These are phyloP conservation scores for Imbricaverruca yamaguchii DNA, from an alignment of 2,888 invertebrate genomes.

Conservation along the genomic window DNA sequence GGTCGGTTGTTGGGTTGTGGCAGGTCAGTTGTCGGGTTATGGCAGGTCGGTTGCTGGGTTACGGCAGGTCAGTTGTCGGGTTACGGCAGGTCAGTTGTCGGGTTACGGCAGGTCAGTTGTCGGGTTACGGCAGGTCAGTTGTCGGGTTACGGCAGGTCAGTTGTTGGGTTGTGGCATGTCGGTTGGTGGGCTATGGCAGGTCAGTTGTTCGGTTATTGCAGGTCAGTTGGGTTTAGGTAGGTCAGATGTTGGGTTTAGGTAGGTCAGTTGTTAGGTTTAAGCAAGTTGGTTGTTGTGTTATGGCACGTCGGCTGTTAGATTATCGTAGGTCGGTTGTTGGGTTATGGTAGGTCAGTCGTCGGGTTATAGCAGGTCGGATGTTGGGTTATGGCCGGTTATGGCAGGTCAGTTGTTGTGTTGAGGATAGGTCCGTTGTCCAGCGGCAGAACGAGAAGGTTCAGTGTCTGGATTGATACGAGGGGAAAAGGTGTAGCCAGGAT, in stretches of 20 bases:
- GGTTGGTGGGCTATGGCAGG: neutral
- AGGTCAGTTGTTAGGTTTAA: too few species aligned
- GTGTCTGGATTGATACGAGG: too few species aligned
- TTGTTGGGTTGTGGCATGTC: too few species aligned
- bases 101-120: neutral
- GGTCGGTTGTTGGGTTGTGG: too few species aligned
- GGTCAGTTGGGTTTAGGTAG: neutral
- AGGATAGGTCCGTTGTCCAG: too few species aligned
- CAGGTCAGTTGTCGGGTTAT: too few species aligned
- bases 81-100: neutral
- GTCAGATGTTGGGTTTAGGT: too few species aligned
- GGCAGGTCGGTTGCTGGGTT: neutral
- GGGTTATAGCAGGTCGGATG: too few species aligned
- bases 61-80: constrained; percentile 47
- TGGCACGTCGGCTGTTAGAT: neutral
- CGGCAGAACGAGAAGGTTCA: too few species aligned
- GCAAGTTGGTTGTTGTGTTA: neutral
- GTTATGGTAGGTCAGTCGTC: neutral
- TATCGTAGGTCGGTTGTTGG: neutral
- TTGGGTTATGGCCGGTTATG: too few species aligned
- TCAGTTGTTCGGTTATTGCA: neutral
- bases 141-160: too few species aligned
- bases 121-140: neutral
- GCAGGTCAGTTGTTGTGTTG: neutral
- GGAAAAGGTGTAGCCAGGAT: too few species aligned